Conservation (phyloP, 2,113 vertebrate species). For the Caranx ignobilis region DNA sequence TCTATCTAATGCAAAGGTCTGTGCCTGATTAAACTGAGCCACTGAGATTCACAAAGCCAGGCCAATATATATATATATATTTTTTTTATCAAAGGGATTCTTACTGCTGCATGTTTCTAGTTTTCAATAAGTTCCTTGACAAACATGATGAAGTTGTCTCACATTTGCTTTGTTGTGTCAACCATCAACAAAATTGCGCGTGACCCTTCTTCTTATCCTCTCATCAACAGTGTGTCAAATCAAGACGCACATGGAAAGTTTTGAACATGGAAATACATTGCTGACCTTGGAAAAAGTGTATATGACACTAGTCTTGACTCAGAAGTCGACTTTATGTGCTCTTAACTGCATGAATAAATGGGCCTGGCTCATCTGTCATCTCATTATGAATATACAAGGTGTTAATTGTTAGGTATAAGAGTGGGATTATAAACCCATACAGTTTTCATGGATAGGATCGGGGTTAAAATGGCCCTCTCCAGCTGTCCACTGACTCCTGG, state of each 20-base stretch:
- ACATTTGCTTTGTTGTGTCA: not conserved
- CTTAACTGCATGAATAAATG: not conserved
- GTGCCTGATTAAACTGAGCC: not conserved
- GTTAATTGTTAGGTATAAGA: not conserved
- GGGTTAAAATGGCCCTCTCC: not conserved
- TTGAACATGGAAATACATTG: not conserved
- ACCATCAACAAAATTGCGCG: not conserved
- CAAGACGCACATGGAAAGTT: not conserved
- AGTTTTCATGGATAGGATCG: not conserved
- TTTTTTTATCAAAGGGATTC: not conserved
- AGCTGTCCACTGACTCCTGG: not conserved
- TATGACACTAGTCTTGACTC: not conserved
- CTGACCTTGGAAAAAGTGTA: not conserved
- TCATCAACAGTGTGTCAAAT: too few species aligned
- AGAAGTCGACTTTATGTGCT: not conserved
- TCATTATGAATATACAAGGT: not conserved
- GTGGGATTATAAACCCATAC: not conserved
- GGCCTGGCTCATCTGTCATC: not conserved
- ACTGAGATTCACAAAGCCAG: not conserved
- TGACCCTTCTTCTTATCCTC: too few species aligned
- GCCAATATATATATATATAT: not conserved
- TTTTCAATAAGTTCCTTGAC: constrained; percentile 1
- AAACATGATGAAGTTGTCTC: not conserved
- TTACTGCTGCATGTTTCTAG: not conserved
- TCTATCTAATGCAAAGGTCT: too few species aligned